Evolutionary conservation across 1,140 invertebrate species (phyloP).

Genomic region (Cydia strobilella): DNA sequence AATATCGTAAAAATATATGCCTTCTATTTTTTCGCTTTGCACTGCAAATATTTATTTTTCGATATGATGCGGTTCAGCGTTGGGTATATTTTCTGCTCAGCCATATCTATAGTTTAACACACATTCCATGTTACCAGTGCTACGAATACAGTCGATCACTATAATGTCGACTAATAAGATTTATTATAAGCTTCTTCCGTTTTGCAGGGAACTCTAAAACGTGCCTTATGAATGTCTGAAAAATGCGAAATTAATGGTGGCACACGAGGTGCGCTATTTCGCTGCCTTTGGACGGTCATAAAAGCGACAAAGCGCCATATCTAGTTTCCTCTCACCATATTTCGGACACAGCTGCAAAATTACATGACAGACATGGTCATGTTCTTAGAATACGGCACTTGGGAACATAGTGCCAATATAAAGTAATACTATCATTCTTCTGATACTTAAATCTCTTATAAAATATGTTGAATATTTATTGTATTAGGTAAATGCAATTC

Average conservation of each 20-base stretch:
- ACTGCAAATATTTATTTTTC: neutral
- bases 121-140: neutral
- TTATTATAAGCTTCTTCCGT: constrained; percentile 25
- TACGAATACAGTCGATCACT: constrained; percentile 21
- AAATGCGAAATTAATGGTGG: constrained; percentile 39
- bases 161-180: constrained; percentile 24
- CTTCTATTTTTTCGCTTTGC: neutral
- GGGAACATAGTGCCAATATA: constrained; percentile 38
- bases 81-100: neutral
- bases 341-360: constrained; percentile 42
- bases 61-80: neutral
- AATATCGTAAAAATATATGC: neutral
- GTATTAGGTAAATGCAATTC: no score
- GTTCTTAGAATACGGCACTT: constrained; percentile 42
- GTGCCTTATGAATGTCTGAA: constrained; percentile 35
- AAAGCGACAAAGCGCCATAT: constrained; percentile 46
- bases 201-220: neutral
- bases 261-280: constrained; percentile 39
- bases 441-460: no score
- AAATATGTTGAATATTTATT: no score
- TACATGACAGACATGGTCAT: constrained; percentile 35
- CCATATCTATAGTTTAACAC: neutral
- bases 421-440: constrained; percentile 24
- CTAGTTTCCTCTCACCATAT: constrained; percentile 44
- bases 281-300: constrained; percentile 43